Base-by-base conservation (phyloP, 2,797 vertebrate genomes). In the Chrysolophus pictus region DNA sequence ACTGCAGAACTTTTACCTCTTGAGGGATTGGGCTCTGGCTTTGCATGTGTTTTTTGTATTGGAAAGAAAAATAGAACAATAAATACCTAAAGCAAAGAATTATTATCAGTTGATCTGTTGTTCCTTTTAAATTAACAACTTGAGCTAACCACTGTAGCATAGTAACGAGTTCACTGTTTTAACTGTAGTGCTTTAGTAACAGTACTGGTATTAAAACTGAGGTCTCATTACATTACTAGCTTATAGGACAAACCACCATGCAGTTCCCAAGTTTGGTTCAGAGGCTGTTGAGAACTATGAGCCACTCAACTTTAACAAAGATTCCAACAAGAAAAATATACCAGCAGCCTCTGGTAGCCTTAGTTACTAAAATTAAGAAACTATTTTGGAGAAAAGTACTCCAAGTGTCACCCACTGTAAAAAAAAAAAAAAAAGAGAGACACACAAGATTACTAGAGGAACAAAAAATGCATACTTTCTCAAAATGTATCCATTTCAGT, bases 201-300 rank as follows among this genome's bases (percentile, higher is more conserved):
- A 2, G 28, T 72, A 37, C 23, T 67, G 82, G 29, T 75, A 62
- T 6, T 83, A 74, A 77, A 92, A 80, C 33, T 26, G 58, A 87
- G 63, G 37, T 92, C 59, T 87, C n/a, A 26, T 51, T 56, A 69
- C 59, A 47, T 26, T 72, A 63, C 63, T 62, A 47, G 51, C 33
- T 73, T 65, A 56, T 60, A 23, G 10, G 46, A 91, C 35, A 80
- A 87, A 88, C 3, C 5, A 67, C 35, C 11, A 67, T 75, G 63
- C 42, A 81, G 51, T 63, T 86, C 49, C 73, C 83, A 67, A 6
- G 22, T 96, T 96, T 96, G 94, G 90, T 96, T 94, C 95, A 86
- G 71, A 93, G 76, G 70, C 63, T 63, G 67, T 0, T 9, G 5
- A 86, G 67, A 84, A 64, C 49, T 49, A 42, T 14, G 33, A 91